Evolutionary conservation across 2,113 vertebrate species (phyloP), one percentile per base, ranked within the genome.

Genomic region (Hystrix cristata): DNA sequence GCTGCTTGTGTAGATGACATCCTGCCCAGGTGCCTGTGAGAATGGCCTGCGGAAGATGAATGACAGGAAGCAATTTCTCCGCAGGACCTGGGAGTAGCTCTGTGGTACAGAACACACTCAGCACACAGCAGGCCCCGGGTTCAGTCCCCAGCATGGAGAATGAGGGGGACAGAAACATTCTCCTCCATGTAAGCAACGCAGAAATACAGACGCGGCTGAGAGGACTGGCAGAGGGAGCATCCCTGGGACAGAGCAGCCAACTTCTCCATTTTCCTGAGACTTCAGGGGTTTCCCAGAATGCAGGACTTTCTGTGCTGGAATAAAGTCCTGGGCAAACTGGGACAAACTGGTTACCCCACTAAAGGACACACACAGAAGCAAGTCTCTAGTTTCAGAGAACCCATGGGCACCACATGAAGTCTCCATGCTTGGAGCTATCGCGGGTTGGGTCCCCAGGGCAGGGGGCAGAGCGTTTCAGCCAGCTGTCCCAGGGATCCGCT

Each of bases 341-440:
- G 74, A 85, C 38, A 53, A n/a, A 51, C 1, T 2, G 2, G 64
- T 34, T 65, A 9, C 25, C 46, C 78, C 48, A 31, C 18, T 9
- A 38, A 93, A 87, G 62, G 43, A 27, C 62, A 59, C 29, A 25
- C 48, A 60, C 0, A 0, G n/a, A 59, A 81, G 62, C 23, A 84
- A 38, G 48, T 15, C 76, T 69, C 43, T 67, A 19, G 29, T 60
- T 90, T 83, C 90, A 60, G n/a, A 93, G 82, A 95, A 94, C 31
- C 29, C 4, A 2, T 4, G 1, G 23, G 43, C 5, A 64, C 29
- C 64, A 21, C 21, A 3, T 11, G 76, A 93, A 64, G 69, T 76
- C 76, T 74, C 43, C 67, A 48, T 31, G 46, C 51, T 94, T 60
- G 65, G 67, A 85, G 67, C 29, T 9, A 59, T 1, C 7, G 51